Percentiles rank a stretch among this genome's conserved stretches.
phyloP scores from a whole-genome alignment of 2,888 invertebrate species.

The Hydraecia micacea region DNA sequence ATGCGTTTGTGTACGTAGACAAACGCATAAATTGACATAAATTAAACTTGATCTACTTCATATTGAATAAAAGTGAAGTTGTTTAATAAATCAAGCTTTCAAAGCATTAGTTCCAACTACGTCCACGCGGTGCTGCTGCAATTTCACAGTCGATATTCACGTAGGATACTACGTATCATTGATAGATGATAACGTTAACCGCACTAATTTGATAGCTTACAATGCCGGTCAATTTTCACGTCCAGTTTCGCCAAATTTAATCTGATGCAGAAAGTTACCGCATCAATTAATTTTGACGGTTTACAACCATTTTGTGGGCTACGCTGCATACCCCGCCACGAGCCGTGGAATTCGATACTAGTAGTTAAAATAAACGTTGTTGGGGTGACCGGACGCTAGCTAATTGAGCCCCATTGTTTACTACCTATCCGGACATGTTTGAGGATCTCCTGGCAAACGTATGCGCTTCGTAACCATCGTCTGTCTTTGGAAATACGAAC shows the following conservation, averaged over 20 bases:
- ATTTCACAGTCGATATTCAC: not conserved
- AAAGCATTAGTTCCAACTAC: not conserved
- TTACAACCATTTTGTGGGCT: not conserved
- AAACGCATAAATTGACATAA: not conserved
- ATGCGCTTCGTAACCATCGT: not conserved
- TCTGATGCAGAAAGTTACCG: not conserved
- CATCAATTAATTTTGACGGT: not conserved
- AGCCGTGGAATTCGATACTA: not conserved
- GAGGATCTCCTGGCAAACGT: not conserved
- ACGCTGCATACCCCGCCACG: not conserved
- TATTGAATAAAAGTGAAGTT: not conserved
- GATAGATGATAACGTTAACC: not conserved
- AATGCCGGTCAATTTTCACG: not conserved
- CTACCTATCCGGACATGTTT: not conserved
- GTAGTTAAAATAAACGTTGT: not conserved
- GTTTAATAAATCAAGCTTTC: not conserved
- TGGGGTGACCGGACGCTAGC: not conserved
- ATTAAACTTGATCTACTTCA: not conserved
- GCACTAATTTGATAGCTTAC: not conserved
- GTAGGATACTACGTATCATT: too few species aligned
- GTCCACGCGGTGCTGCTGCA: not conserved
- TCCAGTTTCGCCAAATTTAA: not conserved
- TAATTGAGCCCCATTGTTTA: not conserved
- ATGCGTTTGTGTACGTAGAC: too few species aligned
- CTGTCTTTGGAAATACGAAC: not conserved